Percentiles rank a stretch among this genome's conserved stretches.
Evolutionary conservation across 2,888 invertebrate species (phyloP).

Genomic region (Drosophila stalkeri): DNA sequence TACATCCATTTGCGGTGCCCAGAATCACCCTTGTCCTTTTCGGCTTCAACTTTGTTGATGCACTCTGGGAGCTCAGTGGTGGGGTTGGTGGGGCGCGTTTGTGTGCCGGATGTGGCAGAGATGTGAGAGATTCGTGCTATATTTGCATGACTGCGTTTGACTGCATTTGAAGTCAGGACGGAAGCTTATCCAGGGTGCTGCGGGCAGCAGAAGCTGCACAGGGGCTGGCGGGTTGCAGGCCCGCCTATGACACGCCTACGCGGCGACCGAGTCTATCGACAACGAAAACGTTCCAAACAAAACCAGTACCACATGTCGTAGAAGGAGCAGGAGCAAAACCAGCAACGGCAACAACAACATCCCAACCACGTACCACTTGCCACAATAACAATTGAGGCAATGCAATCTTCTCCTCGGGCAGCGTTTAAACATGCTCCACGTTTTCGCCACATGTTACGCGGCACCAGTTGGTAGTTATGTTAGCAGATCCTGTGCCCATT

Average conservation of each 20-base stretch:
- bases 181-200: slow-evolving; percentile 5
- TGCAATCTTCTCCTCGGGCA: slow-evolving; percentile 61
- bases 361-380: slow-evolving; percentile 61
- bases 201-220: not conserved
- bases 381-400: slow-evolving; percentile 65
- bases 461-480: slow-evolving; percentile 7
- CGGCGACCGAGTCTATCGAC: slow-evolving; percentile 20
- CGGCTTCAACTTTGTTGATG: slow-evolving; percentile 1
- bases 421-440: slow-evolving; percentile 40
- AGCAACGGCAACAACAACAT: slow-evolving; percentile 4
- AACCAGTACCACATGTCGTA: slow-evolving; percentile 53
- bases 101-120: slow-evolving; percentile 31
- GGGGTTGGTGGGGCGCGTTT: slow-evolving; percentile 31
- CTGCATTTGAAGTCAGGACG: slow-evolving; percentile 64
- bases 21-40: not conserved
- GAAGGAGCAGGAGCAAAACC: slow-evolving; percentile 7
- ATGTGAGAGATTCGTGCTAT: slow-evolving; percentile 58
- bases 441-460: slow-evolving; percentile 43
- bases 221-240: not conserved
- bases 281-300: slow-evolving; percentile 60
- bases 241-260: slow-evolving; percentile 39
- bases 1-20: slow-evolving; percentile 13
- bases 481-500: slow-evolving; percentile 28
- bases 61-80: slow-evolving; percentile 5
- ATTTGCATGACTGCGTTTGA: slow-evolving; percentile 75